Base-by-base conservation (phyloP, 1,140 invertebrate genomes). In the Plectrocnemia conspersa region DNA sequence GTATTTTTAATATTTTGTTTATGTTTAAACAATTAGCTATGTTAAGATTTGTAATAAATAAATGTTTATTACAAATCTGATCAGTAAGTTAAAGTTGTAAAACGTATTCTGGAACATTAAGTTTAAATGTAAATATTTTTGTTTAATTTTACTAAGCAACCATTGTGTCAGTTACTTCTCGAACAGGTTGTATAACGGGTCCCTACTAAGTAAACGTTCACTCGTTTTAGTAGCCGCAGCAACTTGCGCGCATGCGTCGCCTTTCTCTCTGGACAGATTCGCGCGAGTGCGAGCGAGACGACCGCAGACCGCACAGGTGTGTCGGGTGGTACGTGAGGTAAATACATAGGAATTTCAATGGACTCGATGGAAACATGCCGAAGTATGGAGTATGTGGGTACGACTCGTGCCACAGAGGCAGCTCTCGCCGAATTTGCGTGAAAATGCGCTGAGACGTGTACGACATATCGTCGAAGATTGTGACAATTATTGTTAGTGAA, bases 261-360 rank as follows among this genome's bases (percentile, higher is more conserved):
- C 15, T 21, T 15, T 7, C 15, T n/a, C 11, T 15, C 35, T 11
- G 13, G 13, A 15, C 19, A 18, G 13, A 13, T 36, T 36, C 19
- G 35, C 13, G 19, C 25, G 50, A 23, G 27, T 25, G 46, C n/a
- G 35, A 38, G 11, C 18, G 33, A 38, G 21, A 50, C 7, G 25
- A 23, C 11, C 25, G 35, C 15, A 16, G 35, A 6, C 2, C 2
- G n/a, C 23, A 29, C 1, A 6, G 24, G 7, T 10, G 11, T 2
- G 21, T 5, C 35, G 35, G 18, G 11, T 38, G 5, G 18, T 27
- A 23, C 47, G 52, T 54, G 52, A 54, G 52, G 52, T 54, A 54
- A 54, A 54, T 54, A 54, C 52, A 45, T 33, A 41, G 52, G 52
- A 54, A 54, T 54, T 54, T 54, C 52, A 54, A 54, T 29, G 52